A percentile compares a stretch with the other conserved stretches of the same genome.
Conservation (phyloP, 1,140 invertebrate species). For the Eumaeus atala region DNA sequence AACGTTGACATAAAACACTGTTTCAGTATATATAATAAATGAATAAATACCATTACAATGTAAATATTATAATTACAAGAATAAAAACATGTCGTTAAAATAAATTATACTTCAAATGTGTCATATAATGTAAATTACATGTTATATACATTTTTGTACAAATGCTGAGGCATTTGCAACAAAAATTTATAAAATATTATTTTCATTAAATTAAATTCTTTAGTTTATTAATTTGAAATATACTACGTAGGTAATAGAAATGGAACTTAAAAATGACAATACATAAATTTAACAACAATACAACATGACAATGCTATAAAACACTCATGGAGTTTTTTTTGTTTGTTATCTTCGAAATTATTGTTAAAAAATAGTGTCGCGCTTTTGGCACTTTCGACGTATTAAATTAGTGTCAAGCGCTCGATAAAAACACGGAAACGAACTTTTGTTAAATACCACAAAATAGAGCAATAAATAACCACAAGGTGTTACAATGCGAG, state of each 20-base stretch:
- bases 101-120: no score
- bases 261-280: no score
- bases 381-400: conserved; percentile 10
- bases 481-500: conserved; percentile 59
- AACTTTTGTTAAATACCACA: conserved; percentile 61
- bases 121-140: no score
- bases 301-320: no score
- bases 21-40: no score
- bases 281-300: no score
- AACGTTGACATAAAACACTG: no score
- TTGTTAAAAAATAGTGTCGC: not conserved
- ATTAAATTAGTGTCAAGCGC: conserved; percentile 19
- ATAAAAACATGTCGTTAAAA: not conserved
- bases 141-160: not conserved
- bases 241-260: no score
- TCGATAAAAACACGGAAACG: conserved; percentile 67
- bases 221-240: no score
- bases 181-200: conserved; percentile 6
- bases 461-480: conserved; percentile 66
- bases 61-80: conserved; percentile 2
- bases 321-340: no score
- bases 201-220: no score
- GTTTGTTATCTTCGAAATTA: not conserved
- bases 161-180: not conserved
- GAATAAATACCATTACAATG: no score